Evolutionary conservation across 2,113 vertebrate species (phyloP).

Genomic region (Pyrgilauda ruficollis): DNA sequence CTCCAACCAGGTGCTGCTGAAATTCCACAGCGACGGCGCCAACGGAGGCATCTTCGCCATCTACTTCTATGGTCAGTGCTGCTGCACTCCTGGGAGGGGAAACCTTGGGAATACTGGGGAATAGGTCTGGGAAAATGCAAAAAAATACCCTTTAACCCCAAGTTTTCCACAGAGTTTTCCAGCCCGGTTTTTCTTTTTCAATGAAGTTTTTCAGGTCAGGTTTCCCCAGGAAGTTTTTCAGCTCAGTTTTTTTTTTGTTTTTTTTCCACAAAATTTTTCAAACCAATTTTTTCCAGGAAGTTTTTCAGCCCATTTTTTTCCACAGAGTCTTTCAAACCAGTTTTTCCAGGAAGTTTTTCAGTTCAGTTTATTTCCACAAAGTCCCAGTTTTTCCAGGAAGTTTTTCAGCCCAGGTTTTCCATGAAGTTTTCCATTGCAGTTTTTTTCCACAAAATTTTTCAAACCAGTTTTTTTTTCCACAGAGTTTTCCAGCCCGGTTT

Average conservation of each 20-base stretch:
- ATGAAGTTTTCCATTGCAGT: no score
- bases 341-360: neutral
- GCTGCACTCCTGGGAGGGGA: accelerated
- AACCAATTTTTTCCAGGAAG: neutral
- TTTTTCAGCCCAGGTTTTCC: neutral
- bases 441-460: neutral
- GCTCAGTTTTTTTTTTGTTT: neutral
- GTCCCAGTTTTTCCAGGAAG: no score
- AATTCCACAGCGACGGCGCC: slow-evolving; percentile 88
- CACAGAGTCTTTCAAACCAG: neutral
- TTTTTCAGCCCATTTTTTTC: neutral
- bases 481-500: neutral
- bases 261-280: neutral
- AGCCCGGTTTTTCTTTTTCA: neutral
- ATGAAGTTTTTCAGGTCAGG: neutral
- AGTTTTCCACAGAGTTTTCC: neutral
- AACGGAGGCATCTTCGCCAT: slow-evolving; percentile 89
- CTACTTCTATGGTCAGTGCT: slow-evolving; percentile 83
- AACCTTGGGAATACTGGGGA: accelerated
- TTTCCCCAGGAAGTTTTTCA: neutral
- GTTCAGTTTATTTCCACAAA: neutral
- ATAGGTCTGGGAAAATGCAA: neutral
- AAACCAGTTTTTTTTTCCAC: neutral
- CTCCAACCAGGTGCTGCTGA: slow-evolving; percentile 91
- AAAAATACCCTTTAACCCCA: accelerated